phyloP scores from a whole-genome alignment of 1,140 invertebrate genomes.

The Drosophila equinoxialis region DNA sequence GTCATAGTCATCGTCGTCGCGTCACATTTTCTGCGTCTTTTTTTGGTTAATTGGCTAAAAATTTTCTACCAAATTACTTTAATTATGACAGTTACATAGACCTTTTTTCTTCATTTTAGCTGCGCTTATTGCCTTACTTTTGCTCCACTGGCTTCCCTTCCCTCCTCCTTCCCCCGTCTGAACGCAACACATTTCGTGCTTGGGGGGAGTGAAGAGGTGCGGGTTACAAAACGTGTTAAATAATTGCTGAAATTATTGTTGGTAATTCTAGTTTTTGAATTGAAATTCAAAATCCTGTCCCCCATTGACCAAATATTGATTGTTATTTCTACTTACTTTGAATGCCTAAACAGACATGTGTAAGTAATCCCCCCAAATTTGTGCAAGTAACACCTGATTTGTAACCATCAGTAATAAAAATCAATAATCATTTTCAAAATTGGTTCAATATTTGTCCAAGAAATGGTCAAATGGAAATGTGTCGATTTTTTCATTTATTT shows the following conservation, averaged over 20 bases:
- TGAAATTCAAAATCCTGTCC: background rate
- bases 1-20: conserved; percentile 23
- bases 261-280: background rate
- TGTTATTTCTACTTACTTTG: no score
- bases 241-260: conserved; percentile 67
- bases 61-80: conserved; percentile 83
- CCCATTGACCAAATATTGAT: background rate
- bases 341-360: no score
- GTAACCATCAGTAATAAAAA: conserved; percentile 1
- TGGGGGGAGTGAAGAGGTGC: background rate
- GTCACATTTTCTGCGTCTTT: conserved; percentile 78
- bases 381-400: no score
- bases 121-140: conserved; percentile 58
- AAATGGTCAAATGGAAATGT: conserved; percentile 14
- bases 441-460: conserved; percentile 1
- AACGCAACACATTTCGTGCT: background rate
- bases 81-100: conserved; percentile 81
- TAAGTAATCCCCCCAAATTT: no score
- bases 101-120: conserved; percentile 59
- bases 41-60: conserved; percentile 82
- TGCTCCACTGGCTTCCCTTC: background rate
- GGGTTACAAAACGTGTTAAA: conserved; percentile 75
- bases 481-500: no score
- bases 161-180: background rate
- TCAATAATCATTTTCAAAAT: conserved; percentile 60